Percentiles rank a stretch among this genome's conserved stretches.
phyloP scores from a whole-genome alignment of 2,797 vertebrate genomes.

The Parauchenoglanis punctatus region DNA sequence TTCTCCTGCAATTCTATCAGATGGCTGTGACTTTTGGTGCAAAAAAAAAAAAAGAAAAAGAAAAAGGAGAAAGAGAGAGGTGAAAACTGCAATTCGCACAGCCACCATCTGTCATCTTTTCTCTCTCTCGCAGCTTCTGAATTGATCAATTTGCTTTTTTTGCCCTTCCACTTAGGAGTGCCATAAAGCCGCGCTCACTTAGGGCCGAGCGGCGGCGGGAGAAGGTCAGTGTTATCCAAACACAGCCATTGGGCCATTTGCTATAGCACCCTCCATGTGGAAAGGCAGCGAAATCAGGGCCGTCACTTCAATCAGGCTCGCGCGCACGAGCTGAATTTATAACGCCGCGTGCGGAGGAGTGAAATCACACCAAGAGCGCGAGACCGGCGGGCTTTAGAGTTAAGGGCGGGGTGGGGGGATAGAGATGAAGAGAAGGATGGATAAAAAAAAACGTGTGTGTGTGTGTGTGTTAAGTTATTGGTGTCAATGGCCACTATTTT shows the following conservation, averaged over 20 bases:
- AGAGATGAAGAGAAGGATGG: constrained; percentile 11
- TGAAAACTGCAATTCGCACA: constrained; percentile 74
- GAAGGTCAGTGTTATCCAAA: constrained; percentile 88
- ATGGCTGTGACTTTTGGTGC: constrained; percentile 78
- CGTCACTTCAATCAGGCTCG: constrained; percentile 82
- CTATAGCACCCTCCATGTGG: constrained; percentile 84
- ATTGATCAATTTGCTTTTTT: constrained; percentile 65
- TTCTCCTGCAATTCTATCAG: constrained; percentile 76
- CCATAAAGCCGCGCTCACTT: constrained; percentile 63
- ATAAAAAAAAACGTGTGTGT: background rate
- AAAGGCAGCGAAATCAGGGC: constrained; percentile 76
- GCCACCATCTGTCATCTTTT: constrained; percentile 60
- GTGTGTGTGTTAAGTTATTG: constrained; percentile 44
- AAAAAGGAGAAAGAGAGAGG: constrained; percentile 64
- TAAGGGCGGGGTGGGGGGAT: background rate
- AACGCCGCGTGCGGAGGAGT: constrained; percentile 66
- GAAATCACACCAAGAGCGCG: constrained; percentile 66
- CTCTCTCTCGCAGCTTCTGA: constrained; percentile 49
- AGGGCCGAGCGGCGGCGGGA: constrained; percentile 62
- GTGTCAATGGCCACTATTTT: constrained; percentile 68
- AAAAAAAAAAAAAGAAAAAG: constrained; percentile 67
- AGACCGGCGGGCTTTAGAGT: background rate
- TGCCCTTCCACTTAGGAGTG: constrained; percentile 62
- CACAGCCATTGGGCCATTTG: constrained; percentile 84
- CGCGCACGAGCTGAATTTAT: constrained; percentile 71